phyloP scores from a whole-genome alignment of 2,113 vertebrate genomes.

The Ictidomys tridecemlineatus region DNA sequence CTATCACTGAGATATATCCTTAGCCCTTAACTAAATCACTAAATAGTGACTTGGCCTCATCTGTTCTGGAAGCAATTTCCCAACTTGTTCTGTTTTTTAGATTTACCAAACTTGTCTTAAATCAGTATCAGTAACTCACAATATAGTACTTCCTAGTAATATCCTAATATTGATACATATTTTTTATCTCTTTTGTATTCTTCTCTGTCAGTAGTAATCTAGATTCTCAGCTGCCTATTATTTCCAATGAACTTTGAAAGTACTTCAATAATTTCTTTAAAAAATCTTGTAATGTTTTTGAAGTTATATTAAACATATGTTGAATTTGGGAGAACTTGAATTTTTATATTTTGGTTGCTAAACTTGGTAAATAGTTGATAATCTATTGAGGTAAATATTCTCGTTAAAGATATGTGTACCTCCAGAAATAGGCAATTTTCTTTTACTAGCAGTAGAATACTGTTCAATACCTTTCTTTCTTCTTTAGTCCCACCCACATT shows the following conservation, averaged over 20 bases:
- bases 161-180: background rate
- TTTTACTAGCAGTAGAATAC: background rate
- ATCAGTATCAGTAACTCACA: background rate
- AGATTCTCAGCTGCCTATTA: background rate
- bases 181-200: background rate
- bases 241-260: background rate
- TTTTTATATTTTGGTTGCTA: background rate
- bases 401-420: background rate
- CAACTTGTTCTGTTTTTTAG: background rate
- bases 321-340: background rate
- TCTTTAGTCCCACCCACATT: background rate
- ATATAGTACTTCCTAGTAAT: no score
- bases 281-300: background rate
- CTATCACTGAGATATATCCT: background rate
- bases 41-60: background rate
- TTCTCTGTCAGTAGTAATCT: background rate
- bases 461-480: background rate
- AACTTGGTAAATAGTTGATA: background rate
- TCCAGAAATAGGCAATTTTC: background rate
- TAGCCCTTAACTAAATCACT: background rate
- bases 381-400: background rate
- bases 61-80: background rate
- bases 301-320: slow-evolving; percentile 16
- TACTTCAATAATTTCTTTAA: background rate
- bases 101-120: background rate